A percentile compares a stretch with the other conserved stretches of the same genome.
Evolutionary conservation across 35 echinoderm and acorn worm species (phyloP).

Genomic region (Heliocidaris erythrogramma): DNA sequence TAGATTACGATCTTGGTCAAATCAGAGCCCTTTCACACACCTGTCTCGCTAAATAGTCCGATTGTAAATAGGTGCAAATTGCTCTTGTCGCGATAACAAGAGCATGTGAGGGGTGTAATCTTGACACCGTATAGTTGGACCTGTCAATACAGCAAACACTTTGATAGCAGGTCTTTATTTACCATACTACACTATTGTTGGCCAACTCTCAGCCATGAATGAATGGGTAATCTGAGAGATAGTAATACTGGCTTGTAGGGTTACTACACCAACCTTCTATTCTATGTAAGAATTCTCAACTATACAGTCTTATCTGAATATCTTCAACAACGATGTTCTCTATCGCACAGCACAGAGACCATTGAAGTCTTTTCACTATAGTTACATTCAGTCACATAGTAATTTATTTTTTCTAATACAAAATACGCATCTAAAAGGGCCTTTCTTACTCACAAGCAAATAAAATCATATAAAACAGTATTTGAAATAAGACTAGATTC

Average conservation of each 20-base stretch:
- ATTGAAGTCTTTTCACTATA: not conserved
- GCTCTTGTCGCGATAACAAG: not conserved
- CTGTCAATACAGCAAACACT: not conserved
- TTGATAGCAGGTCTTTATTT: not conserved
- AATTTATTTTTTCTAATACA: not conserved
- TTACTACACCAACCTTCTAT: not conserved
- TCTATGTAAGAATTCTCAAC: not conserved
- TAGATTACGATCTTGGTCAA: not conserved
- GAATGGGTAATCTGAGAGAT: slow-evolving; percentile 26
- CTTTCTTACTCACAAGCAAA: not conserved
- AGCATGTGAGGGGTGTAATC: not conserved
- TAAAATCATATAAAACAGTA: not conserved
- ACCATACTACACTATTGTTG: slow-evolving; percentile 9
- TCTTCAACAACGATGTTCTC: not conserved
- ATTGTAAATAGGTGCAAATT: not conserved
- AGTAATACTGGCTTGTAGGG: not conserved
- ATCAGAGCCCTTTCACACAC: not conserved
- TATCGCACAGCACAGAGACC: not conserved
- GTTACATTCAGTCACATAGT: not conserved
- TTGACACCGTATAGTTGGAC: not conserved
- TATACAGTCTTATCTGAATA: not conserved
- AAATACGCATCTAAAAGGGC: not conserved
- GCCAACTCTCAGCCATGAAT: slow-evolving; percentile 3
- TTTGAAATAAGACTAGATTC: not conserved
- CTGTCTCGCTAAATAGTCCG: not conserved